Conservation (phyloP, 2,797 vertebrate genomes). For the Enteromius thamalakanensis region DNA sequence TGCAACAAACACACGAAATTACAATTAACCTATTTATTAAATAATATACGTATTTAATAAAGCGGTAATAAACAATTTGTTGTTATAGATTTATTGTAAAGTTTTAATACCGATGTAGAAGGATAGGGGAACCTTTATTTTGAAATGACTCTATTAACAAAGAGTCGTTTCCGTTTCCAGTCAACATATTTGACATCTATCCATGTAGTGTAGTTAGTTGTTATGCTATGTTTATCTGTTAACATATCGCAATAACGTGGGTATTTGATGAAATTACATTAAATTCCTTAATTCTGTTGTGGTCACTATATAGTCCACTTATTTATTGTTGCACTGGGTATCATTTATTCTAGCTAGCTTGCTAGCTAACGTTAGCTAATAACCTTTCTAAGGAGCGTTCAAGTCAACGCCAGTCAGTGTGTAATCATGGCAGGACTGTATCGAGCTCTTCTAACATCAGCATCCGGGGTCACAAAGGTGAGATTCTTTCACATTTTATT, state of each 20-base stretch:
- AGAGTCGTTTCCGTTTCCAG: slow-evolving; percentile 25
- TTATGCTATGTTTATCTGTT: not conserved
- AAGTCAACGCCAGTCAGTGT: not conserved
- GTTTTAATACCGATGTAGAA: not conserved
- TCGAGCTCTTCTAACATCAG: slow-evolving; percentile 43
- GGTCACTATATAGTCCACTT: not conserved
- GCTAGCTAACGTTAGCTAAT: slow-evolving; percentile 41
- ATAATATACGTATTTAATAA: not conserved
- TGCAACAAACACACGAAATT: not conserved
- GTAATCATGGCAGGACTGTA: slow-evolving; percentile 52
- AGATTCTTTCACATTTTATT: not conserved
- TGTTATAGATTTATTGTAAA: not conserved
- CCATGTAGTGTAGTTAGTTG: not conserved
- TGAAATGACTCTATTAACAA: not conserved
- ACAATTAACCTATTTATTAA: not conserved
- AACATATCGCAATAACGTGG: not conserved
- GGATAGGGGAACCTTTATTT: slow-evolving; percentile 2
- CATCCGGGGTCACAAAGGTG: slow-evolving; percentile 47
- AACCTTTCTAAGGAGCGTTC: slow-evolving; percentile 1
- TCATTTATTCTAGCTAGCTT: not conserved
- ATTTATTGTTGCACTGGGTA: not conserved
- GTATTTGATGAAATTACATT: not conserved
- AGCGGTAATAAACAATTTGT: not conserved
- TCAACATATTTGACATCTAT: not conserved
- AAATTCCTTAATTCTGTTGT: not conserved